Evolutionary conservation across 2,113 vertebrate species (phyloP), one percentile per base, ranked within the genome.

Genomic region (Phrynosoma platyrhinos): DNA sequence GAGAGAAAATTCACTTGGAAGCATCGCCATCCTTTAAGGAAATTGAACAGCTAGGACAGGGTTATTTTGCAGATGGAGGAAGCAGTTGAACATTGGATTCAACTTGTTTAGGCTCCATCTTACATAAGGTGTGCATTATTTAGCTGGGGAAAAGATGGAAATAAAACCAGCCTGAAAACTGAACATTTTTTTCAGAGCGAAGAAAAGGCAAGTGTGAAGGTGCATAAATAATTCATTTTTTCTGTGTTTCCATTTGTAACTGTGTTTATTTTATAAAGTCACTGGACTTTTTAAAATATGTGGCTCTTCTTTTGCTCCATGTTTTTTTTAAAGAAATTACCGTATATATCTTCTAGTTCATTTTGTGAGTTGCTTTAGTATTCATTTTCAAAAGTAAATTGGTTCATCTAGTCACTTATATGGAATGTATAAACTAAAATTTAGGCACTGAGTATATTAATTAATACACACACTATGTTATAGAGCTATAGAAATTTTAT

Each of bases 401-500:
- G 64, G 21, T 75, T 74, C 58, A 30, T 66, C 12, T 64, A 75
- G 83, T 68, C 42, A 16, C 72, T 84, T 42, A 30, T 87, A 1
- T 89, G 27, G 3, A 66, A 53, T 83, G 80, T 14, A 89, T 84
- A 86, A 42, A 3, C 47, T 62, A 87, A 69, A 62, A 75, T 55
- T 91, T 82, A 6, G 20, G 84, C 83, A 79, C 68, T 21, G 77
- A 79, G 2, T 13, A 2, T 8, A 4, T 72, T 90, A 27, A 77
- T 82, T 82, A 68, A 3, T 69, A 4, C 47, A 62, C 3, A 62
- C 18, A 18, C 58, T 62, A 18, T 62, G 14, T 62, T 62, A 62
- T 62, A 83, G 78, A 92, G 72, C 2, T 82, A 10, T 82, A 76
- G 27, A 32, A n/a, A 87, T 90, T 40, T 91, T 66, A 55, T 91